A percentile compares a stretch with the other conserved stretches of the same genome.
Evolutionary conservation across 1,140 invertebrate species (phyloP).

Genomic region (Babylonia areolata): DNA sequence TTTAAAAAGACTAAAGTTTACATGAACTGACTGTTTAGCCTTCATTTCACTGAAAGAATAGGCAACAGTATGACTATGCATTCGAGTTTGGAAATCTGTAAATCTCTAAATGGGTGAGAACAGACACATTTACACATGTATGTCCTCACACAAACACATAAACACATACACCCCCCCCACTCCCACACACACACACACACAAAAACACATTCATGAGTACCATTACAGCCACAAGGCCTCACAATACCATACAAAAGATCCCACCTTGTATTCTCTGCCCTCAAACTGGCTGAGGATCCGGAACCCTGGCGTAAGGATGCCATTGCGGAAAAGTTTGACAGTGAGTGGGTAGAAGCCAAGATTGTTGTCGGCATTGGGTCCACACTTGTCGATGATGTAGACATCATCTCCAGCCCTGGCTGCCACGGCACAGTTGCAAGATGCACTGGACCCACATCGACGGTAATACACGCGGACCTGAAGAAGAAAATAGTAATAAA

Average conservation of each 20-base stretch:
- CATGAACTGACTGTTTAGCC: too few relatives aligned
- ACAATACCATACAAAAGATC: not conserved
- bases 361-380: slow-evolving; percentile 12
- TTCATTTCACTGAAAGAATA: too few relatives aligned
- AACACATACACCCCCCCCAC: too few relatives aligned
- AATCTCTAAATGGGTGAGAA: too few relatives aligned
- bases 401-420: slow-evolving; percentile 67
- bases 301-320: slow-evolving; percentile 57
- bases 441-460: slow-evolving; percentile 50
- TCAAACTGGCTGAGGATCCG: slow-evolving; percentile 53
- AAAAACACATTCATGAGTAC: too few relatives aligned
- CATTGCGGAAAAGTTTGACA: slow-evolving; percentile 57
- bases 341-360: slow-evolving; percentile 59
- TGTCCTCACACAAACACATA: too few relatives aligned
- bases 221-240: too few relatives aligned
- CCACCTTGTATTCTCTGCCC: slow-evolving; percentile 57
- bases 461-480: slow-evolving; percentile 57
- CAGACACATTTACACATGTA: too few relatives aligned
- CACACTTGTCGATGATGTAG: slow-evolving; percentile 70
- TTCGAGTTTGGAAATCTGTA: too few relatives aligned
- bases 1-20: too few relatives aligned
- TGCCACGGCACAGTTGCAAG: slow-evolving; percentile 72
- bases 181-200: too few relatives aligned
- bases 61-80: too few relatives aligned
- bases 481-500: not conserved